phyloP scores from a whole-genome alignment of 2,888 invertebrate genomes.

The Congeria kusceri region DNA sequence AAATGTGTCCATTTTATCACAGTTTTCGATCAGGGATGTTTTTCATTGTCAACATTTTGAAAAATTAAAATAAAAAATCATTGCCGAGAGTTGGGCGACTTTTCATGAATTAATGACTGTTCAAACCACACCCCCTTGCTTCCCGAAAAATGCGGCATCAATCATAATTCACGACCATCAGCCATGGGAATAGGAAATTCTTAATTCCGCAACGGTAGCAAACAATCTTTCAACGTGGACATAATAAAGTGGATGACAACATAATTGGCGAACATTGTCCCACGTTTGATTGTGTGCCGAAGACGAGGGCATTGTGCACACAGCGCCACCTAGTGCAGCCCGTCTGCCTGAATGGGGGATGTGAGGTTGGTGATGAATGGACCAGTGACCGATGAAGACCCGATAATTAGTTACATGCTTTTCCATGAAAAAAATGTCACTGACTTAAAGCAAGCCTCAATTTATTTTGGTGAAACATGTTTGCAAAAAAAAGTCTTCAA shows the following conservation, averaged over 20 bases:
- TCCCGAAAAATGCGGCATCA: slow-evolving; percentile 19
- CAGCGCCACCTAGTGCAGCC: slow-evolving; percentile 31
- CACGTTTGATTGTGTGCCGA: slow-evolving; percentile 46
- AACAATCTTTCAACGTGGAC: slow-evolving; percentile 46
- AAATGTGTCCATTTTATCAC: slow-evolving; percentile 60
- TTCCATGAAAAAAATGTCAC: slow-evolving; percentile 5
- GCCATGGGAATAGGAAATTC: slow-evolving; percentile 42
- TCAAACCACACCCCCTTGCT: slow-evolving; percentile 28
- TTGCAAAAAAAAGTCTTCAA: too few relatives aligned
- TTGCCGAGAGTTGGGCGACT: slow-evolving; percentile 9
- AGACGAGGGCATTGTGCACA: slow-evolving; percentile 12
- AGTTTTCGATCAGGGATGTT: slow-evolving; percentile 41
- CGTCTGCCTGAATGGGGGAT: slow-evolving; percentile 39
- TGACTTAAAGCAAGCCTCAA: too few relatives aligned
- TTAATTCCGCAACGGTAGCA: slow-evolving; percentile 30
- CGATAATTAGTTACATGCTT: slow-evolving; percentile 23
- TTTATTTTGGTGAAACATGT: too few relatives aligned
- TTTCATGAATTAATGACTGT: slow-evolving; percentile 46
- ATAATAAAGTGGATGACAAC: slow-evolving; percentile 60
- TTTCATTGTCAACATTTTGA: not conserved
- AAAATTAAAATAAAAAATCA: slow-evolving; percentile 19
- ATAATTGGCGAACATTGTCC: slow-evolving; percentile 62
- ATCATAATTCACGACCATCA: slow-evolving; percentile 38
- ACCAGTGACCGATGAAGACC: slow-evolving; percentile 33
- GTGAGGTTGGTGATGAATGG: slow-evolving; percentile 50